Base-by-base conservation (phyloP, 2,797 vertebrate species). In the Lutjanus argentimaculatus region DNA sequence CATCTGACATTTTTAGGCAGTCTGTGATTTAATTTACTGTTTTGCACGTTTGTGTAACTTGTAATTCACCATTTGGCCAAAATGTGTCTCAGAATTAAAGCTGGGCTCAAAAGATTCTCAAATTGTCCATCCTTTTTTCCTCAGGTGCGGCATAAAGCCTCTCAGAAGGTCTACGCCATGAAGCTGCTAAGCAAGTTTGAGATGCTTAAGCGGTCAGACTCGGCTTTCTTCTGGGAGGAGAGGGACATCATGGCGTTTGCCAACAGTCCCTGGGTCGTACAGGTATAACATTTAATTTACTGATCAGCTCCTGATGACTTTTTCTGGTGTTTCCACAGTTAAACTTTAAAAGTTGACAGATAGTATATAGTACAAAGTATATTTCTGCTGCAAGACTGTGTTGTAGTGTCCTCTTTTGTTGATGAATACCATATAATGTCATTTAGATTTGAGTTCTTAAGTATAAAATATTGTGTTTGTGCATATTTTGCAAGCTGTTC, bases 121-220 rank as follows among this genome's bases (percentile, higher is more conserved):
- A n/a, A 59, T 52, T 49, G n/a, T 45, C 5, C 3, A 8, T 56
- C 12, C 1, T 17, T 43, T 62, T n/a, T 75, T 15, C 43, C 72
- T 86, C 86, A 99, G 98, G 99, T 99, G 92, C 96, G 98, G 72
- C 99, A 99, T 90, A 99, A 97, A 95, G 95, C 95, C 75, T 98
- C 99, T 51, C 97, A 98, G 93, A 99, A 98, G 63, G 99, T 99
- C 84, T 99, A 99, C 71, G 99, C 99, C 75, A 98, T 99, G 99
- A 99, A 99, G 93, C 96, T 99, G 43, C 96, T 99, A 84, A 99
- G 98, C 95, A 99, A 99, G 93, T 99, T 99, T 93, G 98, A 99
- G 96, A 99, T 99, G 99, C 97, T 99, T 93, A 99, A 99, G 92
- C 96, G 98, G 88, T 99, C 99, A 17, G 99, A 99, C 94, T 99